Evolutionary conservation across 2,888 invertebrate genomes (phyloP), one percentile per base, ranked within the genome.

Genomic region (Malachius bipustulatus): DNA sequence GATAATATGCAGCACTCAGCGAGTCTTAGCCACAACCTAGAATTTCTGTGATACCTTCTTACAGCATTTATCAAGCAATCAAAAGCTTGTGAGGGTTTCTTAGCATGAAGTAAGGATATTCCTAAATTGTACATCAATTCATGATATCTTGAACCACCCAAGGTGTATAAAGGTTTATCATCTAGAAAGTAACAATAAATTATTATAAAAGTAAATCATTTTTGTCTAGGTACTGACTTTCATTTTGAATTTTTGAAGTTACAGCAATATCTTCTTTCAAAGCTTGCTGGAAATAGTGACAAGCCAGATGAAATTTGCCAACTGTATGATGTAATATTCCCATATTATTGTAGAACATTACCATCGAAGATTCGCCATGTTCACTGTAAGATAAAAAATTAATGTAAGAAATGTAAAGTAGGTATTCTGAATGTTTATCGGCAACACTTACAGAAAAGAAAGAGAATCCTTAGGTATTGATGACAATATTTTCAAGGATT

Each of bases 31-130:
- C 96, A 97, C 26, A 96, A 70, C 36, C 85, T 70, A 3, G 93
- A 84, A 62, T 91, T 93, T 48, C 81, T 80, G 41, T 85, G 87
- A 52, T 83, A 87, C 38, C 82, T 75, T 43, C 88, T 77, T 0
- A 88, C 77, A 2, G 85, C 85, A 59, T 89, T 81, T 9, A 87
- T 76, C 28, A 94, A 73, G 58, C 87, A 90, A 54, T 90, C 89
- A 62, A 96, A 94, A 1, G 96, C 93, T 51, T 83, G 80, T 40
- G 73, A 69, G 1, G 87, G 76, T 48, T 84, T 77, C 36, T 81
- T 80, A 16, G 85, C 76, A 54, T 85, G 80, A 27, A 96, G 67
- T 49, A 91, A 66, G 11, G 85, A 75, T 35, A 94, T 71, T 1
- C 89, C 91, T 46, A 88, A 66, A 64, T 89, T 91, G 57, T 82